Base-by-base conservation (phyloP, 2,888 invertebrate species). In the Caenorhabditis zanzibari region DNA sequence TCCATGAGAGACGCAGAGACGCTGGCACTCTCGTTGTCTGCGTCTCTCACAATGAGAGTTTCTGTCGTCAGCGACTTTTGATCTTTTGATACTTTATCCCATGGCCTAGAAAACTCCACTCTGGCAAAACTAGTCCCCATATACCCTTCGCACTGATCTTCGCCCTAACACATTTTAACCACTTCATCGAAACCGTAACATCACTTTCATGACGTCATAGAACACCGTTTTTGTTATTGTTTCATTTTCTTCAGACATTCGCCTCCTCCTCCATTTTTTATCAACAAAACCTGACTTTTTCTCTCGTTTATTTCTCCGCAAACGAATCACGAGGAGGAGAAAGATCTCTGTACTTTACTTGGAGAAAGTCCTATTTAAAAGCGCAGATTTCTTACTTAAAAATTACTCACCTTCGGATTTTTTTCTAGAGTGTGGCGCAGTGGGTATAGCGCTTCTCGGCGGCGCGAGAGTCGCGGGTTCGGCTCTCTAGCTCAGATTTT, bases 261-360 rank as follows among this genome's bases (percentile, higher is more conserved):
- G 22, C 63, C 49, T n/a, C 26, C 38, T 28, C 44, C 24, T 47
- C 24, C 16, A 14, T 63, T 66, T 71, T 26, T 71, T 71, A 71
- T 71, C 58, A 19, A 44, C 71, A 41, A 56, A 38, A 69, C 44
- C 58, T 71, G 44, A 19, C 28, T 38, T 58, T 71, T 54, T 54
- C 26, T 16, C 26, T 12, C 28, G n/a, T n/a, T n/a, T 24, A 47
- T n/a, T n/a, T n/a, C n/a, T n/a, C n/a, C n/a, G n/a, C n/a, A n/a
- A n/a, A n/a, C n/a, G 44, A 49, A 64, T 64, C 64, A 64, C 47
- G 64, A 26, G 64, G 28, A 61, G 19, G 14, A 32, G 24, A 49
- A n/a, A 64, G 64, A 64, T 64, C 64, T 64, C 47, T 64, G 64
- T 47, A 64, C 64, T 64, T 47, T 49, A 54, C 26, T 52, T 44